Conservation (phyloP, 2,113 vertebrate genomes). For the Microcebus griseorufus region DNA sequence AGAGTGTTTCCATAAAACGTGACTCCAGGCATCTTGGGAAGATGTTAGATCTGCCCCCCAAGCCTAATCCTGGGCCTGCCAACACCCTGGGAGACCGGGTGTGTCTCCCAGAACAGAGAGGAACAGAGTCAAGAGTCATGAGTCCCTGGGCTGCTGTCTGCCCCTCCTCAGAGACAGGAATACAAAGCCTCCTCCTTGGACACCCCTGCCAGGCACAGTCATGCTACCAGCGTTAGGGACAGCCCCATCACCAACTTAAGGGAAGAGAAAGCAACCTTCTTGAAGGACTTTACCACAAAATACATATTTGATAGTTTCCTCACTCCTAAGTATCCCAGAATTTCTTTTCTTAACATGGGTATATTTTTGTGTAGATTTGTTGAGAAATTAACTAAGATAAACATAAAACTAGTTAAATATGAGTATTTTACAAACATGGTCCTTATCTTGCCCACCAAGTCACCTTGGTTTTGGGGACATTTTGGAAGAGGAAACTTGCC, state of each 20-base stretch:
- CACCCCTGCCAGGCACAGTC: background rate
- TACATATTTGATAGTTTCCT: background rate
- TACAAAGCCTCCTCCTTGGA: background rate
- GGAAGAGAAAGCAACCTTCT: background rate
- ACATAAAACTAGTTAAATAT: background rate
- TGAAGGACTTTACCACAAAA: background rate
- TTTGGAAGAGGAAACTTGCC: conserved; percentile 34
- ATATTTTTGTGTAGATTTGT: background rate
- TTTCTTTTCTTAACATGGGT: background rate
- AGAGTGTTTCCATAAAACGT: background rate
- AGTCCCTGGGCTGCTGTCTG: background rate
- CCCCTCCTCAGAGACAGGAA: background rate
- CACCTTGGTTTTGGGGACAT: background rate
- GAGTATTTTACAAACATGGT: background rate
- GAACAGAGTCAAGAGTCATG: background rate
- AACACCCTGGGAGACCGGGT: background rate
- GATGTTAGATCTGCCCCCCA: background rate
- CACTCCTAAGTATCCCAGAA: background rate
- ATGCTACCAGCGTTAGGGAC: too few species aligned
- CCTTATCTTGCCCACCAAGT: background rate
- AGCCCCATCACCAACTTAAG: background rate
- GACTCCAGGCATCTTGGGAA: background rate
- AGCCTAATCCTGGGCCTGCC: background rate
- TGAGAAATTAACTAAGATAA: background rate
- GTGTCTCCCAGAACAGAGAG: background rate